Percentiles rank a stretch among this genome's conserved stretches.
Conservation (phyloP, 2,797 vertebrate genomes). For the Galago senegalensis region DNA sequence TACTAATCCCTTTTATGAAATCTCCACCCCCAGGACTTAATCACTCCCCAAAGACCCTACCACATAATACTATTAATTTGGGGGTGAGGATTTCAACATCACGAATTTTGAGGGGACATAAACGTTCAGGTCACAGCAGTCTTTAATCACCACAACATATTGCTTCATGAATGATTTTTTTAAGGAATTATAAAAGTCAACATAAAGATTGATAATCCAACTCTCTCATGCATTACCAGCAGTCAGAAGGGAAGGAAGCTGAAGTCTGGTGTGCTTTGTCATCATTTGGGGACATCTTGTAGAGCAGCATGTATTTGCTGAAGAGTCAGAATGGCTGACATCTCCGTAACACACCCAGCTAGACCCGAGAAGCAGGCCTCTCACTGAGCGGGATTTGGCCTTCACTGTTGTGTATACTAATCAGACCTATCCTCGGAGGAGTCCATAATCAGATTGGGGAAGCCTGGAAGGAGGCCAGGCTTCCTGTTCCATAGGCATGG, state of each 20-base stretch:
- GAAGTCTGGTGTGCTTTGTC: conserved; percentile 34
- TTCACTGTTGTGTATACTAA: conserved; percentile 38
- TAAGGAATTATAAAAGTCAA: conserved; percentile 56
- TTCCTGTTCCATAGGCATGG: conserved; percentile 62
- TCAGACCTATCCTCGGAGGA: conserved; percentile 61
- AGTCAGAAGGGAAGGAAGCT: neutral
- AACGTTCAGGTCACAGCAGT: neutral
- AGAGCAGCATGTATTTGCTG: conserved; percentile 46
- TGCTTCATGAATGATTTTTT: conserved; percentile 48
- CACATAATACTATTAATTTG: neutral
- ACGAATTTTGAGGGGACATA: neutral
- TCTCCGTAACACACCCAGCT: conserved; percentile 70
- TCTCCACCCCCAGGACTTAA: neutral
- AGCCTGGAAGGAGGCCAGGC: conserved; percentile 42
- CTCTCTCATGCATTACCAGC: neutral
- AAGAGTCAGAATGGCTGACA: conserved; percentile 63
- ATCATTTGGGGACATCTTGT: conserved; percentile 33
- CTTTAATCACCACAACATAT: neutral
- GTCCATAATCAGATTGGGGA: conserved; percentile 28
- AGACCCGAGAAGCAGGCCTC: conserved; percentile 40
- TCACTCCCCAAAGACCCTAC: neutral
- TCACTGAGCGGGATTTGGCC: conserved; percentile 45
- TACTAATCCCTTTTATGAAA: neutral
- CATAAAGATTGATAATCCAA: neutral
- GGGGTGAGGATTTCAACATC: neutral